A percentile compares a stretch with the other conserved stretches of the same genome.
Conservation (phyloP, 2,113 vertebrate species). For the Paradoxurus hermaphroditus region DNA sequence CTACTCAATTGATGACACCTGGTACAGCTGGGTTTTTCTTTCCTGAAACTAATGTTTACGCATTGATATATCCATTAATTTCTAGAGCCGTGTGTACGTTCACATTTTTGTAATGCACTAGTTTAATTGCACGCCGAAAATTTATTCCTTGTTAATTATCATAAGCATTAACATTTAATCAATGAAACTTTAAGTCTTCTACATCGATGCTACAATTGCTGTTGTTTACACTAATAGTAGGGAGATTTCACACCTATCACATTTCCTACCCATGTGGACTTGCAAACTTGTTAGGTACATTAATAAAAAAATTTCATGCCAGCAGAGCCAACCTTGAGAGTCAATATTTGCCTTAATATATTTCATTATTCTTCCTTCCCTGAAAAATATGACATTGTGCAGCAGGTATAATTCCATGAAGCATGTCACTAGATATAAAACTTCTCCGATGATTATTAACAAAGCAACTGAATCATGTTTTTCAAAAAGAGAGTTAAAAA, state of each 20-base stretch:
- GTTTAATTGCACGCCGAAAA: not conserved
- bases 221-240: not conserved
- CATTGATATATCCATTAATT: not conserved
- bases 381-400: not conserved
- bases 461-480: not conserved
- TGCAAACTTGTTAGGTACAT: not conserved
- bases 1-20: not conserved
- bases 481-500: not conserved
- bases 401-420: not conserved
- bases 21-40: not conserved
- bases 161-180: conserved; percentile 39
- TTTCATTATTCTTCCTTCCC: not conserved
- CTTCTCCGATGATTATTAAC: not conserved
- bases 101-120: not conserved
- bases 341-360: not conserved
- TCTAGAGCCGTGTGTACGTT: conserved; percentile 10
- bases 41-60: not conserved
- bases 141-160: not conserved
- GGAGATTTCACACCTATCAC: not conserved
- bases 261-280: not conserved
- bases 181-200: conserved; percentile 24
- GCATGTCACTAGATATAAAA: not conserved
- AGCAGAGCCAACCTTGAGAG: not conserved
- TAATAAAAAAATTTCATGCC: conserved; percentile 16
- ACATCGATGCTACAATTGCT: not conserved